Base-by-base conservation (phyloP, 2,888 invertebrate species). In the Folsomia manolachei region DNA sequence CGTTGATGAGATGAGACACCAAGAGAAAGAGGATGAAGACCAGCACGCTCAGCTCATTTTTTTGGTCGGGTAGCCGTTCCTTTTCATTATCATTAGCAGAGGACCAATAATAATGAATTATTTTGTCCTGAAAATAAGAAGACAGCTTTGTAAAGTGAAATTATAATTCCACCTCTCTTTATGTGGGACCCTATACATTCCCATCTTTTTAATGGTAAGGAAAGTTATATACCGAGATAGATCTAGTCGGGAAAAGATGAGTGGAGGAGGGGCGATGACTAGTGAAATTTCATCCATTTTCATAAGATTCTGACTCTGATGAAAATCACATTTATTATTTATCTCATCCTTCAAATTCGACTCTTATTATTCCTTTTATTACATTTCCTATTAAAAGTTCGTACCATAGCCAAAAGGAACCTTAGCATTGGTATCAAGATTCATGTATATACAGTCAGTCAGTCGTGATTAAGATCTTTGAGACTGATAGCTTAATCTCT, bases 391-490 rank as follows among this genome's bases (percentile, higher is more conserved):
- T 56, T 67, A 67, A 56, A 67, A 56, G 14, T 18, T 56, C 52
- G 26, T 39, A 67, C n/a, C n/a, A n/a, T n/a, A n/a, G n/a, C n/a
- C n/a, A n/a, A n/a, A n/a, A n/a, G n/a, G n/a, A n/a, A n/a, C n/a
- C n/a, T n/a, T n/a, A n/a, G n/a, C n/a, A n/a, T n/a, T n/a, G n/a
- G n/a, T n/a, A n/a, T n/a, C n/a, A n/a, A n/a, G n/a, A n/a, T n/a
- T n/a, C n/a, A n/a, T n/a, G n/a, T n/a, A n/a, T n/a, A n/a, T n/a
- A n/a, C n/a, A n/a, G n/a, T n/a, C n/a, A n/a, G n/a, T n/a, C 67
- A 67, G 67, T 67, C 67, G 67, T 67, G 67, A 67, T 67, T 67
- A 67, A 67, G 67, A 67, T 67, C 67, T 60, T 60, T 60, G 25
- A 27, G 18, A 24, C n/a, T 25, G 67, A 67, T 67, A 14, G 7